Percentiles rank a stretch among this genome's conserved stretches.
phyloP scores from a whole-genome alignment of 2,797 vertebrate genomes.

The Acipenser transmontanus region DNA sequence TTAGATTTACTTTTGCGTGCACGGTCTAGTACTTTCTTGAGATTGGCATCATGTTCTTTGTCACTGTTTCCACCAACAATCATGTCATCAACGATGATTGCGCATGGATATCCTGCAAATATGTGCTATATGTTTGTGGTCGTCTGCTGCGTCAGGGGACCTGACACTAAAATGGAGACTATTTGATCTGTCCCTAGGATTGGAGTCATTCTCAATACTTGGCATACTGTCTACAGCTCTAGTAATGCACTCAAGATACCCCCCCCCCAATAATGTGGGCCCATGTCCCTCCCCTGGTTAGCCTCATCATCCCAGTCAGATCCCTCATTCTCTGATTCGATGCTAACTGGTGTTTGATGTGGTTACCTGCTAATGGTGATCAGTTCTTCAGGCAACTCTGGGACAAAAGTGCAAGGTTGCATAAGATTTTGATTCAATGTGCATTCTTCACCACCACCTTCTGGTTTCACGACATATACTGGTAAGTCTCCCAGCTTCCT shows the following conservation, averaged over 20 bases:
- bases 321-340: too few relatives aligned
- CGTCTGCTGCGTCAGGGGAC: too few relatives aligned
- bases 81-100: conserved; percentile 29
- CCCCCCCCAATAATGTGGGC: too few relatives aligned
- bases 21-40: conserved; percentile 13
- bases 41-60: conserved; percentile 23
- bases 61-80: conserved; percentile 13
- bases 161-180: too few relatives aligned
- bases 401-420: background rate
- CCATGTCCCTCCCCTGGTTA: too few relatives aligned
- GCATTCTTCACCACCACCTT: background rate
- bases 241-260: too few relatives aligned
- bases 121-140: conserved; percentile 12
- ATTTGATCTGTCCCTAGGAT: too few relatives aligned
- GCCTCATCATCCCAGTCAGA: too few relatives aligned
- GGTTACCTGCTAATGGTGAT: too few relatives aligned
- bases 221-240: too few relatives aligned
- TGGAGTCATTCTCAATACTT: too few relatives aligned
- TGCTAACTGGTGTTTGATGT: too few relatives aligned
- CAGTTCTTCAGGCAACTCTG: background rate
- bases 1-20: conserved; percentile 21
- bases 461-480: background rate
- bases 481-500: background rate
- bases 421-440: background rate
- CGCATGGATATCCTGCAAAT: conserved; percentile 19